Evolutionary conservation across 1,140 invertebrate species (phyloP), one percentile per base, ranked within the genome.

Genomic region (Oreohelix idahoensis): DNA sequence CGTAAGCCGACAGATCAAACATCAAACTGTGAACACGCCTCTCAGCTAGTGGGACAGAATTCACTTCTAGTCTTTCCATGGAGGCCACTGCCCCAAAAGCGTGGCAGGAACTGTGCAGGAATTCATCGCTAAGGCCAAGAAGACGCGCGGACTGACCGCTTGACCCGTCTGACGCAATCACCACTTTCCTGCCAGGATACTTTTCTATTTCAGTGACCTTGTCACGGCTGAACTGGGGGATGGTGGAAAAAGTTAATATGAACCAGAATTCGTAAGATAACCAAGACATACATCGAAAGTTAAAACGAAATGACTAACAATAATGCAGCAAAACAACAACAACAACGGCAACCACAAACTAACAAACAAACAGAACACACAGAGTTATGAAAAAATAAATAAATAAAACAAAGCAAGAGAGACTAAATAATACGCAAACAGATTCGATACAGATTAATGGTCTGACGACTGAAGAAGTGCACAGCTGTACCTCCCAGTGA

Each of bases 101-200:
- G 15, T 85, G 84, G 83, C 88, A 91, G 0, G 88, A 89, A 79
- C 88, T 88, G 80, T 89, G 84, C 20, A 87, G 83, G 79, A 86
- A 89, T 42, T 89, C 89, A 66, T 92, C 91, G 36, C 88, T 90
- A 29, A 92, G 83, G 0, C 90, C 91, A 8, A 92, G 86, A n/a
- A 89, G 63, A 35, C 89, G 42, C 15, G 88, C 85, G 8, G 90
- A 78, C 71, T 87, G 83, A 10, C 90, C 91, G 58, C 87, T 88
- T 11, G 87, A 82, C 0, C 91, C 91, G 74, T 91, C 90, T 70
- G 88, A 89, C 20, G 88, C 89, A n/a, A 91, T 87, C 11, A 89
- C 89, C 45, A 92, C 70, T 36, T 89, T 84, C 45, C 91, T 83
- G 1, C 89, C 90, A 0, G 66, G 58, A 23, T 87, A 83, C 1